Conservation (phyloP, 2,113 vertebrate genomes). For the Eretmochelys imbricata region DNA sequence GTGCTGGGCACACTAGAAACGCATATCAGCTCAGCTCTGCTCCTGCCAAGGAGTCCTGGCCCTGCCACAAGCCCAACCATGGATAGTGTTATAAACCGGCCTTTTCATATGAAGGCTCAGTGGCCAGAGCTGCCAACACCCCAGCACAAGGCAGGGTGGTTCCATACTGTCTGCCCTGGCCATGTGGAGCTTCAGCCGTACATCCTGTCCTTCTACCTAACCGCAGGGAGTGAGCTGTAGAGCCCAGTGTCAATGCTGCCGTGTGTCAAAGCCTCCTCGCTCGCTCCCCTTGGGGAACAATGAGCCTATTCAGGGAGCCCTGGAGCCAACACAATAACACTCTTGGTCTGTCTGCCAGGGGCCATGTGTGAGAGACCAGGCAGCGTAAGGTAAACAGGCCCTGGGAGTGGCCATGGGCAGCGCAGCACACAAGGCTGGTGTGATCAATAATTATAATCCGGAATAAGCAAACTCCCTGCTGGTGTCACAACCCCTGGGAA, state of each 20-base stretch:
- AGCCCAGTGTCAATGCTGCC: constrained; percentile 33
- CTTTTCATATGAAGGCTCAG: neutral
- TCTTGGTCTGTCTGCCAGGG: constrained; percentile 1
- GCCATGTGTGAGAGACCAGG: neutral
- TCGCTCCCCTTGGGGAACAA: neutral
- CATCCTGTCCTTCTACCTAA: neutral
- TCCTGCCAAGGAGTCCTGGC: neutral
- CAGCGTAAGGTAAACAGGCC: neutral
- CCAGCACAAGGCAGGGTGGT: neutral
- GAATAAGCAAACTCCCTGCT: neutral
- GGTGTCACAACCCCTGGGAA: neutral
- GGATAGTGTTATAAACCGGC: neutral
- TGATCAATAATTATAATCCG: neutral
- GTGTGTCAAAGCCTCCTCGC: neutral
- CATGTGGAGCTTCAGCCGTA: neutral
- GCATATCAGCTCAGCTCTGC: fast-evolving
- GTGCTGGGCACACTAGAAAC: neutral
- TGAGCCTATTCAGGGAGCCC: constrained; percentile 42
- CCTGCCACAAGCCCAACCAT: neutral
- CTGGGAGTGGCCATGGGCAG: neutral
- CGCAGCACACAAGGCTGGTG: neutral
- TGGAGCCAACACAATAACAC: neutral
- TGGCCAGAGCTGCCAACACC: neutral
- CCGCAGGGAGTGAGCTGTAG: neutral
- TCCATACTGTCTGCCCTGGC: neutral